These are phyloP conservation scores for Ptilodon capucinus DNA, from an alignment of 2,888 invertebrate species.

Conservation along the genomic window DNA sequence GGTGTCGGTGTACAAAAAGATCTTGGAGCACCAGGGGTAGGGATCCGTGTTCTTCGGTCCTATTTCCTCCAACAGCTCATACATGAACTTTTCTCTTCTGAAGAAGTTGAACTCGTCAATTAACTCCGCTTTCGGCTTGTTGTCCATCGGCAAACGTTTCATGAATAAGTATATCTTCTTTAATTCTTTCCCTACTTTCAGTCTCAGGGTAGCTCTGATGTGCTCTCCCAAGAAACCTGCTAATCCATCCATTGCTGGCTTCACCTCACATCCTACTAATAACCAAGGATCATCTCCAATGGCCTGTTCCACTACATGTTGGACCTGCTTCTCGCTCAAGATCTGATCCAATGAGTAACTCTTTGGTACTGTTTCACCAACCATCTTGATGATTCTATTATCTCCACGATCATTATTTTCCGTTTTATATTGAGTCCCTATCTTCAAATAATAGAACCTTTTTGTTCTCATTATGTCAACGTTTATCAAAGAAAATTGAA, in stretches of 20 bases:
- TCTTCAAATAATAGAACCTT: neutral
- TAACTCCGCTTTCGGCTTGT: slow-evolving; percentile 58
- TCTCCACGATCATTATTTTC: neutral
- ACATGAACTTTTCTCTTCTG: slow-evolving; percentile 53
- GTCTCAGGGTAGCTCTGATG: slow-evolving; percentile 43
- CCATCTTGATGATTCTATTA: slow-evolving; percentile 31
- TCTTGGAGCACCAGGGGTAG: slow-evolving; percentile 53
- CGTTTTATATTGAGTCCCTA: neutral
- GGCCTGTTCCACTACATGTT: slow-evolving; percentile 35
- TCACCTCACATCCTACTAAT: slow-evolving; percentile 32
- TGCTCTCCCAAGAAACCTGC: slow-evolving; percentile 68
- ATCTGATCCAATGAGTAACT: slow-evolving; percentile 35
- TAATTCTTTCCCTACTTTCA: slow-evolving; percentile 26
- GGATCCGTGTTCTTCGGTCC: slow-evolving; percentile 38
- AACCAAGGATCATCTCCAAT: slow-evolving; percentile 29
- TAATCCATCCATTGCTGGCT: slow-evolving; percentile 50
- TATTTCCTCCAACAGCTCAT: slow-evolving; percentile 53
- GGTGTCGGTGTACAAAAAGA: slow-evolving; percentile 51
- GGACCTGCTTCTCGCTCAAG: slow-evolving; percentile 46
- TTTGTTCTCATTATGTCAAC: neutral
- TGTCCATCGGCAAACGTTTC: slow-evolving; percentile 53
- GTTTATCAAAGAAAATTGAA: neutral
- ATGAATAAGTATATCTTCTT: slow-evolving; percentile 53
- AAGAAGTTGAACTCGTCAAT: slow-evolving; percentile 51
- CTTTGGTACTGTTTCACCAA: slow-evolving; percentile 10